These are phyloP conservation scores for Ooceraea biroi DNA, from an alignment of 1,140 invertebrate genomes.

Conservation along the genomic window DNA sequence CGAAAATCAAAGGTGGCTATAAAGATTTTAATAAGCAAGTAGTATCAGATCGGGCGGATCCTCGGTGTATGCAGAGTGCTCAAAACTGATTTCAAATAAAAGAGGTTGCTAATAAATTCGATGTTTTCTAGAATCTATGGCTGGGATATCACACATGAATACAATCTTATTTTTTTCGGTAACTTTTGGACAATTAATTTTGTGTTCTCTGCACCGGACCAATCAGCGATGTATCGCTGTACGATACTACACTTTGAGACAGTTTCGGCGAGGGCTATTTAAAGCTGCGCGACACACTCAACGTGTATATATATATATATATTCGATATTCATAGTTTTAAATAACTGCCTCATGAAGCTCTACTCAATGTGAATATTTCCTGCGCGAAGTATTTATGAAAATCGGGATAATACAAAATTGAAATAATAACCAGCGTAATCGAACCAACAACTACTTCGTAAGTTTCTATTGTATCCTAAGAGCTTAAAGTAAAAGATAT, in stretches of 20 bases:
- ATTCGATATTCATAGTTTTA: constrained; percentile 69
- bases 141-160: too few species aligned
- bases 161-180: neutral
- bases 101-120: too few species aligned
- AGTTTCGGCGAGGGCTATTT: constrained; percentile 68
- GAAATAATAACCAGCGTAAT: constrained; percentile 24
- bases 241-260: constrained; percentile 10
- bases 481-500: neutral
- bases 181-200: neutral
- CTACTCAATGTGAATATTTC: constrained; percentile 40
- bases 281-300: constrained; percentile 67
- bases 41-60: too few species aligned
- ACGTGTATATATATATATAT: constrained; percentile 54
- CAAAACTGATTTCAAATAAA: too few species aligned
- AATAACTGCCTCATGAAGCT: constrained; percentile 67
- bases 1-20: too few species aligned
- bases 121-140: too few species aligned
- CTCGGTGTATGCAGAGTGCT: too few species aligned
- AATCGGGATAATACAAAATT: constrained; percentile 29
- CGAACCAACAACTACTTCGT: constrained; percentile 49
- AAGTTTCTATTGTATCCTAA: constrained; percentile 31
- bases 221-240: constrained; percentile 5
- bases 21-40: too few species aligned
- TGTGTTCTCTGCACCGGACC: neutral
- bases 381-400: constrained; percentile 45